Evolutionary conservation across 1,140 invertebrate genomes (phyloP).

Genomic region (Chlorops oryzae): DNA sequence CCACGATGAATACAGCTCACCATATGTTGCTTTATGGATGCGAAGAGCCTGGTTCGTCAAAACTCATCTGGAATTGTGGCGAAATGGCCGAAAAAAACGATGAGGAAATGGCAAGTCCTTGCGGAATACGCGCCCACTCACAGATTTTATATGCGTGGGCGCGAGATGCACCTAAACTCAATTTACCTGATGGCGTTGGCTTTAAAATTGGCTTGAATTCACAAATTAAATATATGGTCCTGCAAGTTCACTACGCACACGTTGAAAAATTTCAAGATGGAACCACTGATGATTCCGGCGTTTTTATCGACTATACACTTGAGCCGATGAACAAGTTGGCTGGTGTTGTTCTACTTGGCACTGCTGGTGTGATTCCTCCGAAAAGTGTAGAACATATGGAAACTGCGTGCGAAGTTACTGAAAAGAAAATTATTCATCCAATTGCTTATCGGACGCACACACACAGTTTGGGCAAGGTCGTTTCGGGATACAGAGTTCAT

Average conservation of each 20-base stretch:
- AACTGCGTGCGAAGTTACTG: constrained; percentile 71
- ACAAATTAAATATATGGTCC: constrained; percentile 68
- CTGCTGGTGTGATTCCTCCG: constrained; percentile 69
- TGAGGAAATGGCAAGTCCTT: constrained; percentile 58
- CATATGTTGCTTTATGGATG: constrained; percentile 97
- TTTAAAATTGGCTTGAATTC: constrained; percentile 73
- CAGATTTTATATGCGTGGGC: constrained; percentile 96
- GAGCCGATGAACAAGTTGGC: constrained; percentile 70
- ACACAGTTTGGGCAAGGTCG: constrained; percentile 77
- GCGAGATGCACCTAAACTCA: constrained; percentile 79
- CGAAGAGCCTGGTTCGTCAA: constrained; percentile 67
- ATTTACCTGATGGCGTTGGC: constrained; percentile 76
- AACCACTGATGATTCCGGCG: constrained; percentile 72
- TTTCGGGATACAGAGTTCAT: constrained; percentile 77
- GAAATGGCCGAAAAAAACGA: constrained; percentile 69
- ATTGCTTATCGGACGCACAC: constrained; percentile 95
- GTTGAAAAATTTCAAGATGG: constrained; percentile 62
- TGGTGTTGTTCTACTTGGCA: constrained; percentile 80
- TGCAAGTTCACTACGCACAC: constrained; percentile 91
- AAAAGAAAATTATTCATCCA: constrained; percentile 82
- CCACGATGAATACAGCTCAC: constrained; percentile 83
- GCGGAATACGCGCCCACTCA: constrained; percentile 60
- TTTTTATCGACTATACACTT: constrained; percentile 72
- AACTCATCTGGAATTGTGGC: constrained; percentile 85
- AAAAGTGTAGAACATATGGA: constrained; percentile 77